Conservation (phyloP, 2,797 vertebrate species). For the Sebastes trivittatus region DNA sequence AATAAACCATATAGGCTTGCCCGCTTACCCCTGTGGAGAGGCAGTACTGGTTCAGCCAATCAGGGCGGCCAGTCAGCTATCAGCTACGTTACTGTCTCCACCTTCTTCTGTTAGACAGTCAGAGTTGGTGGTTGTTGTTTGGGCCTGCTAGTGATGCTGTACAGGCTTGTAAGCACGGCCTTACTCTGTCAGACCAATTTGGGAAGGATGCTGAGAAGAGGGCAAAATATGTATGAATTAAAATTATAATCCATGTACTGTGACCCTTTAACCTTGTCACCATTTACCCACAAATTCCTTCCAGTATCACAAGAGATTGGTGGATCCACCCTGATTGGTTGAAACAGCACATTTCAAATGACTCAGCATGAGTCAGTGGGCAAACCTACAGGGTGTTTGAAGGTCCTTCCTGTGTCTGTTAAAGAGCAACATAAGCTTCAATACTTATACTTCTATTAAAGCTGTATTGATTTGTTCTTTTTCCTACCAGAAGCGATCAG, state of each 20-base stretch:
- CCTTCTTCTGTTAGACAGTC: not conserved
- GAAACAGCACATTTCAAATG: not conserved
- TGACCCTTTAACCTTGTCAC: not conserved
- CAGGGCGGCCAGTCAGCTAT: not conserved
- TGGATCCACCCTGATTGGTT: not conserved
- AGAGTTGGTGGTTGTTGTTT: not conserved
- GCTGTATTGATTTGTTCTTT: not conserved
- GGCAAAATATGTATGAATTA: not conserved
- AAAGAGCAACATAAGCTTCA: not conserved
- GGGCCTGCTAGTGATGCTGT: not conserved
- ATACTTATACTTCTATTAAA: not conserved
- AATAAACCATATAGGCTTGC: no score
- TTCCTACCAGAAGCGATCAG: slow-evolving; percentile 44
- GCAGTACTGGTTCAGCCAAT: not conserved
- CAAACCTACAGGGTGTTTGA: not conserved
- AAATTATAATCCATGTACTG: not conserved
- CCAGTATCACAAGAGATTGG: not conserved
- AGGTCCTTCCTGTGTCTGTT: not conserved
- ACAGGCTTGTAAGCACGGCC: not conserved
- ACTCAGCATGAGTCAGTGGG: not conserved
- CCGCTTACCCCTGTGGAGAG: not conserved
- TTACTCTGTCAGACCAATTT: not conserved
- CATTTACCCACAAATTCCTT: not conserved
- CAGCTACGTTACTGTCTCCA: no score
- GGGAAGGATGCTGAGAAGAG: not conserved